Base-by-base conservation (phyloP, 2,888 invertebrate species). In the Oxyteleia sp. region DNA sequence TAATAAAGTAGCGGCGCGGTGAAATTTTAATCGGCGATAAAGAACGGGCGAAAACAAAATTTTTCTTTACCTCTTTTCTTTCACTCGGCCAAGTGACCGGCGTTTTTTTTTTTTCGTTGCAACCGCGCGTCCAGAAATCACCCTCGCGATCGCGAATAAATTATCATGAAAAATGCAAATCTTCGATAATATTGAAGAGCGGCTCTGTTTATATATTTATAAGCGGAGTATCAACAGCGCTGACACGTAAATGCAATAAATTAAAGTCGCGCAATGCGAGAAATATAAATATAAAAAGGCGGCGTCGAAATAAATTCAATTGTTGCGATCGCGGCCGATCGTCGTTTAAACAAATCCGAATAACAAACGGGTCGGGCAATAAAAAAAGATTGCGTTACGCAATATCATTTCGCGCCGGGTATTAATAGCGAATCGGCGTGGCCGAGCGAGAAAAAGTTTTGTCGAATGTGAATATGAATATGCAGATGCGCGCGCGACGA, bases 361-460 rank as follows among this genome's bases (percentile, higher is more conserved):
- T 10, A 53, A 32, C 53, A 16, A 29, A 53, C 16, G 2, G n/a
- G 53, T 26, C 2, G 15, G 11, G 16, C n/a, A 15, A 18, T 32
- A 53, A 53, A 53, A 53, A 53, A 29, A 41, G 10, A 53, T 53
- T 53, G 10, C 15, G 53, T 53, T 53, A 53, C 53, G 53, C 32
- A 32, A 53, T 53, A 32, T 32, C 32, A 32, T 53, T 32, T 53
- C 16, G 0, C 32, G 1, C n/a, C n/a, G 49, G 2, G 26, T 49
- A 49, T 41, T 41, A 41, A 41, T 41, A 41, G 41, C 41, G 41
- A 41, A 41, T 35, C 15, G 41, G 13, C 10, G 32, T 7, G 10
- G 41, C 13, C 13, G 15, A 13, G 7, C 4, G 41, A n/a, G 13
- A 15, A 41, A 35, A 35, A 35, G 26, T 26, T 26, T 26, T 5